Percentiles rank a stretch among this genome's conserved stretches.
Conservation (phyloP, 2,888 invertebrate genomes). For the Dicyrtomina minuta region DNA sequence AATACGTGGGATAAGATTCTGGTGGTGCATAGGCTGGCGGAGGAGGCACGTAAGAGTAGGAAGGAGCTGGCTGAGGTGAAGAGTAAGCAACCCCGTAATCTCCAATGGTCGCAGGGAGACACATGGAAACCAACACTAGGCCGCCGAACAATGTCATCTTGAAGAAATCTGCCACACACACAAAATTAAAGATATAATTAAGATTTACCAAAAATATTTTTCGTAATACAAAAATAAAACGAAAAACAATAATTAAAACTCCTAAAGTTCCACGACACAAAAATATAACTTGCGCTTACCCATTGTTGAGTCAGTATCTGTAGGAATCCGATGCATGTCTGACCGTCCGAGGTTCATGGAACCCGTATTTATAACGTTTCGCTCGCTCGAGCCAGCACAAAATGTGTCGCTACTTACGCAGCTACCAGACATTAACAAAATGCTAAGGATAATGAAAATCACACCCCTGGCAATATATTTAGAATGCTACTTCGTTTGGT, state of each 20-base stretch:
- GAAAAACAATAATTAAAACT: background rate
- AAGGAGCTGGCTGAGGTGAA: constrained; percentile 9
- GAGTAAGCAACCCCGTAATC: constrained; percentile 34
- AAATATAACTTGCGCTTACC: constrained; percentile 14
- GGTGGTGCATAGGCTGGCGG: constrained; percentile 36
- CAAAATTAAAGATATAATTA: too few relatives aligned
- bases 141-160: constrained; percentile 46
- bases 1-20: constrained; percentile 26
- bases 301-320: constrained; percentile 24
- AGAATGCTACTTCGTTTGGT: too few relatives aligned
- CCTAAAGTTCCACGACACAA: too few relatives aligned
- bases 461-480: too few relatives aligned
- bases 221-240: background rate
- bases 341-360: constrained; percentile 28
- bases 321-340: constrained; percentile 42
- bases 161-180: constrained; percentile 1
- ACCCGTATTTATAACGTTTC: constrained; percentile 47
- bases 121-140: constrained; percentile 45
- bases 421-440: too few relatives aligned
- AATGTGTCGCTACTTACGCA: too few relatives aligned
- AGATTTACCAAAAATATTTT: too few relatives aligned
- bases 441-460: too few relatives aligned
- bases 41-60: background rate
- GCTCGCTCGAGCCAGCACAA: background rate
- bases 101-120: constrained; percentile 46